Percentiles rank a stretch among this genome's conserved stretches.
Conservation (phyloP, 2,797 vertebrate species). For the Labeo calbasu region DNA sequence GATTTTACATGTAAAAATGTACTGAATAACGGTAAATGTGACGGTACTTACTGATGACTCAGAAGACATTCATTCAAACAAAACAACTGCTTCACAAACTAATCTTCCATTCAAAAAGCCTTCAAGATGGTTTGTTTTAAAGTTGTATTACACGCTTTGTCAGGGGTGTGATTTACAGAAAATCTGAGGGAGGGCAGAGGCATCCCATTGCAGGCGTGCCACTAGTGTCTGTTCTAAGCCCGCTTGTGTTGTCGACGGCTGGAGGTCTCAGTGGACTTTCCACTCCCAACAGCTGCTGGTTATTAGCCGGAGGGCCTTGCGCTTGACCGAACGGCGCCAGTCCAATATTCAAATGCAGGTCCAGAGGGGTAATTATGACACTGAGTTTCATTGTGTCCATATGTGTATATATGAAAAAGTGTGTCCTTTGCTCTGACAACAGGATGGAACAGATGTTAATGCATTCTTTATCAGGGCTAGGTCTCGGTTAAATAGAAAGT, state of each 20-base stretch:
- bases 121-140: neutral
- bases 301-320: slow-evolving; percentile 71
- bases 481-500: neutral
- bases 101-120: slow-evolving; percentile 8
- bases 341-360: slow-evolving; percentile 68
- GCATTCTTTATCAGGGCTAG: slow-evolving; percentile 12
- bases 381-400: slow-evolving; percentile 41
- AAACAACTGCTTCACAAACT: slow-evolving; percentile 7
- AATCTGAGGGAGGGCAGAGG: slow-evolving; percentile 53
- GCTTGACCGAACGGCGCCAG: slow-evolving; percentile 67
- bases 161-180: slow-evolving; percentile 50
- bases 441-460: slow-evolving; percentile 33
- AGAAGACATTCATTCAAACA: neutral
- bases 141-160: slow-evolving; percentile 43
- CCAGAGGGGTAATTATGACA: slow-evolving; percentile 55
- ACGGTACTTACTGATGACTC: neutral
- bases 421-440: slow-evolving; percentile 19
- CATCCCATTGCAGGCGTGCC: slow-evolving; percentile 68
- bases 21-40: neutral
- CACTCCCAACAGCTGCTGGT: slow-evolving; percentile 79
- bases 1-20: neutral
- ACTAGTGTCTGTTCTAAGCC: slow-evolving; percentile 69
- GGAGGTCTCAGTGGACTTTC: slow-evolving; percentile 70
- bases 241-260: slow-evolving; percentile 62
- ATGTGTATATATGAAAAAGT: slow-evolving; percentile 8